A percentile compares a stretch with the other conserved stretches of the same genome.
Conservation (phyloP, 2,888 invertebrate species). For the Thecophora atra region DNA sequence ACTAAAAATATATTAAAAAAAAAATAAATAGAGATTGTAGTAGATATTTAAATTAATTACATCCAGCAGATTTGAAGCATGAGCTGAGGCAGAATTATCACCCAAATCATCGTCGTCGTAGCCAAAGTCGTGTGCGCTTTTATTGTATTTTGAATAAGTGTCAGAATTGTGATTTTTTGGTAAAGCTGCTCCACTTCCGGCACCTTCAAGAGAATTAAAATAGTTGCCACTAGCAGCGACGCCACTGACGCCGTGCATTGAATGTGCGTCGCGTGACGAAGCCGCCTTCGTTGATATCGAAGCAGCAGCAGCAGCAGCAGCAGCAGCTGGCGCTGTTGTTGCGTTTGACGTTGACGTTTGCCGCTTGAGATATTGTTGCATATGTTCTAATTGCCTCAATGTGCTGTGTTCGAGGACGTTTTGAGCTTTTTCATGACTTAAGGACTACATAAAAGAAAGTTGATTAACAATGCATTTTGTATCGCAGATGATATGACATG, state of each 20-base stretch:
- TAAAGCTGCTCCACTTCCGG: constrained; percentile 37
- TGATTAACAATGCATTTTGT: background rate
- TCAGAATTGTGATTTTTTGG: constrained; percentile 47
- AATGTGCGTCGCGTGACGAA: constrained; percentile 44
- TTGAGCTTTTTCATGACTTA: constrained; percentile 61
- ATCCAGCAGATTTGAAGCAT: constrained; percentile 57
- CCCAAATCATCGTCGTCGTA: constrained; percentile 47
- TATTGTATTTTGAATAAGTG: constrained; percentile 52
- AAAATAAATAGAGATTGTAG: constrained; percentile 5
- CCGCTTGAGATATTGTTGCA: constrained; percentile 69
- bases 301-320: constrained; percentile 30
- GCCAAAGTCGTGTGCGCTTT: constrained; percentile 54
- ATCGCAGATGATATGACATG: background rate
- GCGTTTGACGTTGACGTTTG: constrained; percentile 49
- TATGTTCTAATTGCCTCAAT: constrained; percentile 70
- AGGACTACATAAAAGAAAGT: constrained; percentile 42
- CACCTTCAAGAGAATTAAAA: constrained; percentile 35
- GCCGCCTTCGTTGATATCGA: constrained; percentile 41
- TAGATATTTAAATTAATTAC: constrained; percentile 50
- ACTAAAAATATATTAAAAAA: constrained; percentile 13
- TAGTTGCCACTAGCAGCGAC: constrained; percentile 26
- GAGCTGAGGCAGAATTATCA: constrained; percentile 53
- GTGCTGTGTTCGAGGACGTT: constrained; percentile 54
- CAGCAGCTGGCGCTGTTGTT: constrained; percentile 31
- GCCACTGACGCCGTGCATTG: constrained; percentile 37